Base-by-base conservation (phyloP, 2,888 invertebrate genomes). In the Chironomus tentans region DNA sequence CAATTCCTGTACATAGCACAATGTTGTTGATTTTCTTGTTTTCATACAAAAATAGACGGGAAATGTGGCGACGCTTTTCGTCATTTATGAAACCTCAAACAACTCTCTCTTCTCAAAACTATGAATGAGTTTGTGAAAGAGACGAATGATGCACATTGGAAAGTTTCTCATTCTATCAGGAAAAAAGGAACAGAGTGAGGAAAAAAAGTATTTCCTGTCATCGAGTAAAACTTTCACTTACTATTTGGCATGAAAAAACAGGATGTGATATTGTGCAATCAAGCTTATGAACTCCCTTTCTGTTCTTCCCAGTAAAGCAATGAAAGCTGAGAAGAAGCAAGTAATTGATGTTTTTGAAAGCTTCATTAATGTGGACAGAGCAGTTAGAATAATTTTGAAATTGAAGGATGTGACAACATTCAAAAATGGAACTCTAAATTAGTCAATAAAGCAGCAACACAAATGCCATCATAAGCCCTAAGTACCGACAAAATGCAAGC, bases 251-350 rank as follows among this genome's bases (percentile, higher is more conserved):
- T 15, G 18, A n/a, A 56, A 18, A 56, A 24, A 65, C 21, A 21
- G 65, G 65, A 65, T 65, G 65, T 24, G 65, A 65, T 22, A 24
- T 68, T 68, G 68, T 68, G 68, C 68, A 68, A 68, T 68, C 68
- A 68, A 65, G 65, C 65, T 22, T 56, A 18, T 56, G 56, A 38
- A 38, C 38, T 38, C 38, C 2, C 38, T 38, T 38, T 38, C 10
- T 38, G 38, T 38, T 38, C 38, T 10, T 38, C 10, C n/a, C 4
- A 10, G 7, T 38, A 10, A 10, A 38, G 38, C 1, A 38, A 38
- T 38, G 10, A 38, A 38, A 10, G 10, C 10, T 38, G 10, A 38
- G 38, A 2, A 38, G 7, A 38, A 10, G 7, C 10, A 38, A 38
- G 38, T 38, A 38, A n/a, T n/a, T n/a, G n/a, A n/a, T n/a, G n/a